phyloP scores from a whole-genome alignment of 2,888 invertebrate genomes.

The Apomyelois bistriatella region DNA sequence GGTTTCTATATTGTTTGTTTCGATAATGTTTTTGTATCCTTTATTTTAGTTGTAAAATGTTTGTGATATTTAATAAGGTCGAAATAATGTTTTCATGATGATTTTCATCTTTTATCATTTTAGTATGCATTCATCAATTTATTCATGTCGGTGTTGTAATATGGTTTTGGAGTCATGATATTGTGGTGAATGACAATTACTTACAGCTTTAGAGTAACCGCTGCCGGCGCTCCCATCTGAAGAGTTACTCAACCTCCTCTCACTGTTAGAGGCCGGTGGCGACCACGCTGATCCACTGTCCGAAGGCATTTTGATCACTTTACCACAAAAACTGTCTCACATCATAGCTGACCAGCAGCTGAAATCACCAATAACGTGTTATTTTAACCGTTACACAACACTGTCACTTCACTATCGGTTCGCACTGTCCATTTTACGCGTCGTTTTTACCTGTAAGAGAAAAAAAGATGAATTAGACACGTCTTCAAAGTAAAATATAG shows the following conservation, averaged over 20 bases:
- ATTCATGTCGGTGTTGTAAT: neutral
- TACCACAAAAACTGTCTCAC: conserved; percentile 57
- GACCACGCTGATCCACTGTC: conserved; percentile 74
- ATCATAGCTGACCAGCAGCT: conserved; percentile 46
- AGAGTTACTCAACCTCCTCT: conserved; percentile 74
- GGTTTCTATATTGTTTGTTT: neutral
- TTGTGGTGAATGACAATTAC: conserved; percentile 28
- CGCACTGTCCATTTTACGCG: conserved; percentile 53
- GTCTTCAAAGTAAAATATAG: conserved; percentile 1
- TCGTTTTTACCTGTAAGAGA: conserved; percentile 57
- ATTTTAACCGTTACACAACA: conserved; percentile 43
- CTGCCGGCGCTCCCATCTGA: conserved; percentile 75
- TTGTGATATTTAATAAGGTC: too few species aligned
- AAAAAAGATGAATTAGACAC: conserved; percentile 30
- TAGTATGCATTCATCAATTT: neutral
- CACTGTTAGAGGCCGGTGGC: conserved; percentile 69
- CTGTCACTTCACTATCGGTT: conserved; percentile 56
- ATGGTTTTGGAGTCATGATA: neutral
- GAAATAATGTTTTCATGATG: too few species aligned
- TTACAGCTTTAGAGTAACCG: conserved; percentile 74
- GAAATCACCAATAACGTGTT: conserved; percentile 33
- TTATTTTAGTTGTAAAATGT: neutral
- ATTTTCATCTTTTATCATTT: too few species aligned
- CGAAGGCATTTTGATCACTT: conserved; percentile 66
- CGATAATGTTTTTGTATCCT: neutral